Evolutionary conservation across 1,140 invertebrate genomes (phyloP).

Genomic region (Wasmannia auropunctata): DNA sequence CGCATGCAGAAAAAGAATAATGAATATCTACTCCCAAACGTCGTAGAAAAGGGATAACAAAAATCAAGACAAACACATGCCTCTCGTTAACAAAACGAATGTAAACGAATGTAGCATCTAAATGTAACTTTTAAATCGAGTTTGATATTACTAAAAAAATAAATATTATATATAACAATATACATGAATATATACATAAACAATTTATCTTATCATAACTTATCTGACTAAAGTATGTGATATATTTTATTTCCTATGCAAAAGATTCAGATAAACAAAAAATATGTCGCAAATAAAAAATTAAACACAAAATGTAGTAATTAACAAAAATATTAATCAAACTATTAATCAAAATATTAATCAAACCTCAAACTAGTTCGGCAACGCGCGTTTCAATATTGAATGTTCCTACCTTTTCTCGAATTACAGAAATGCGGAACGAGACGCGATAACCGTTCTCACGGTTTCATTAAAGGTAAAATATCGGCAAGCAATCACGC

Average conservation of each 20-base stretch:
- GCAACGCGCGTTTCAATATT: constrained; percentile 29
- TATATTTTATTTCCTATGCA: neutral
- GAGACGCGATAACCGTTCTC: neutral
- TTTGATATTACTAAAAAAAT: neutral
- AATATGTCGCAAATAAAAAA: neutral
- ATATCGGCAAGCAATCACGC: constrained; percentile 12
- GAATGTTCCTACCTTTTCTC: neutral
- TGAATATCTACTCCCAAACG: neutral
- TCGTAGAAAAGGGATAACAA: neutral
- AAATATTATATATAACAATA: neutral
- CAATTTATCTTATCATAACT: neutral
- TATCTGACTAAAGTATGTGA: neutral
- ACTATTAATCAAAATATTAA: neutral
- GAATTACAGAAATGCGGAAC: neutral
- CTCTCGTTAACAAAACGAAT: neutral
- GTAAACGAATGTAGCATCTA: no score
- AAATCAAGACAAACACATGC: neutral
- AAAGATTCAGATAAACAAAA: neutral
- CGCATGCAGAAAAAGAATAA: constrained; percentile 7
- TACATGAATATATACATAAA: neutral
- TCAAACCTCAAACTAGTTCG: neutral
- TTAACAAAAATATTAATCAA: neutral
- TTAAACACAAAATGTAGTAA: neutral
- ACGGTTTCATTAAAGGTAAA: neutral
- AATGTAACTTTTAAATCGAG: neutral